Conservation (phyloP, 2,113 vertebrate species). For the Halcyon malimbica region DNA sequence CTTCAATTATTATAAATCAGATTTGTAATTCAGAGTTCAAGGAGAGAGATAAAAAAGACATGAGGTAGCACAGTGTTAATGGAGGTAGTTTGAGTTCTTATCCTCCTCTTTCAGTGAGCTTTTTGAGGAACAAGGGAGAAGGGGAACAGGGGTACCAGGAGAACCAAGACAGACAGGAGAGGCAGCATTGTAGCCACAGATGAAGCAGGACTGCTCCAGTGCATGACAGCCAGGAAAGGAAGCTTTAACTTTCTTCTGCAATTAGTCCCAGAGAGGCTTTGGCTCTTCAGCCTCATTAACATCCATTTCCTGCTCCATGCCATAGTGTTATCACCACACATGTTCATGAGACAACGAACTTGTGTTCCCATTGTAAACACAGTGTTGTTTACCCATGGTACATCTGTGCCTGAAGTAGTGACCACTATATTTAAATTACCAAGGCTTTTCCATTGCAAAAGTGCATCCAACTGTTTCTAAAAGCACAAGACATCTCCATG, state of each 20-base stretch:
- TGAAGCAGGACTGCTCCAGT: background rate
- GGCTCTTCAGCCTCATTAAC: slow-evolving; percentile 38
- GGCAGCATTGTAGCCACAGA: background rate
- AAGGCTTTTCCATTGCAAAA: background rate
- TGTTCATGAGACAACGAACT: background rate
- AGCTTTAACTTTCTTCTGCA: slow-evolving; percentile 13
- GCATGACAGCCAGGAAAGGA: background rate
- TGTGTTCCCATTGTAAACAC: slow-evolving; percentile 13
- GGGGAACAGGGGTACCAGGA: background rate
- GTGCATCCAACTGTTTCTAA: background rate
- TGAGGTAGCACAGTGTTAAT: background rate
- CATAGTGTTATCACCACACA: background rate
- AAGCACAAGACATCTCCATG: background rate
- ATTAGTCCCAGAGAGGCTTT: slow-evolving; percentile 12
- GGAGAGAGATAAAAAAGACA: background rate
- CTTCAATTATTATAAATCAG: background rate
- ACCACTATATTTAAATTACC: background rate
- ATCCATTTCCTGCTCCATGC: slow-evolving; percentile 19
- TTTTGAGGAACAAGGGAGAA: background rate
- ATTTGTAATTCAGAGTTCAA: background rate
- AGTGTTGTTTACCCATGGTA: background rate
- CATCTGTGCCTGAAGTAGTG: background rate
- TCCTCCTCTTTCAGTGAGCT: background rate
- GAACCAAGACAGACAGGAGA: background rate
- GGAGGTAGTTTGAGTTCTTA: background rate